These are phyloP conservation scores for Carpatolechia fugitivella DNA, from an alignment of 2,888 invertebrate genomes.

Conservation along the genomic window DNA sequence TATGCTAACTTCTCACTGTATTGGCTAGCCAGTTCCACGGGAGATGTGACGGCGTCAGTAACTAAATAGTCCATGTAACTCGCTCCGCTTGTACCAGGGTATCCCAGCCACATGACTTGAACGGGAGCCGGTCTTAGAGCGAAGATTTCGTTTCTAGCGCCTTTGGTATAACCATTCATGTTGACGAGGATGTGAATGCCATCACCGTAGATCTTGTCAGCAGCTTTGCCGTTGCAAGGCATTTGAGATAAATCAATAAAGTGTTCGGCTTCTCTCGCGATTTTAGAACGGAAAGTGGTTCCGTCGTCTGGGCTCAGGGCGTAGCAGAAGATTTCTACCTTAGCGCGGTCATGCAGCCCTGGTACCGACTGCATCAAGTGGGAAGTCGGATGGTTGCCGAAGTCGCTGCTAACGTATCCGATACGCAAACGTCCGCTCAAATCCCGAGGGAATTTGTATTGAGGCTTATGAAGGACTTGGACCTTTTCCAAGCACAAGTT, in stretches of 20 bases:
- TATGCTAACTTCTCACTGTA: constrained; percentile 99
- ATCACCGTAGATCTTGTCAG: constrained; percentile 96
- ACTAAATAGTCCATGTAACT: constrained; percentile 99
- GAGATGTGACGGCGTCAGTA: constrained; percentile 97
- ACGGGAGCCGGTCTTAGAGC: constrained; percentile 97
- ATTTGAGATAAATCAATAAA: constrained; percentile 96
- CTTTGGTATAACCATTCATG: constrained; percentile 99
- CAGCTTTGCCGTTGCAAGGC: constrained; percentile 98
- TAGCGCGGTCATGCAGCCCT: constrained; percentile 90
- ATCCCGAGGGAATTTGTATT: constrained; percentile 89
- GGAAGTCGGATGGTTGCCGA: constrained; percentile 99
- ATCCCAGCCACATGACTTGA: constrained; percentile 99
- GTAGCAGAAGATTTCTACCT: constrained; percentile 95
- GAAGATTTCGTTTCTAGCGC: constrained; percentile 99
- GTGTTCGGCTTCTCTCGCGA: constrained; percentile 96
- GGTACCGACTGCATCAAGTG: constrained; percentile 99
- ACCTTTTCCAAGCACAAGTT: constrained; percentile 98
- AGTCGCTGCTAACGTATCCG: constrained; percentile 99
- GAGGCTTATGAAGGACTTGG: constrained; percentile 94
- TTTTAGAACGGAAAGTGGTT: constrained; percentile 98
- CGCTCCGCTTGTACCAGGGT: constrained; percentile 99
- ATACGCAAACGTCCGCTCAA: constrained; percentile 88
- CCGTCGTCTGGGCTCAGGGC: constrained; percentile 98
- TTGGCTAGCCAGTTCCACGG: constrained; percentile 91
- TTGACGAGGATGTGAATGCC: constrained; percentile 98